Evolutionary conservation across 2,888 invertebrate genomes (phyloP).

Genomic region (Campopleginae sp.): DNA sequence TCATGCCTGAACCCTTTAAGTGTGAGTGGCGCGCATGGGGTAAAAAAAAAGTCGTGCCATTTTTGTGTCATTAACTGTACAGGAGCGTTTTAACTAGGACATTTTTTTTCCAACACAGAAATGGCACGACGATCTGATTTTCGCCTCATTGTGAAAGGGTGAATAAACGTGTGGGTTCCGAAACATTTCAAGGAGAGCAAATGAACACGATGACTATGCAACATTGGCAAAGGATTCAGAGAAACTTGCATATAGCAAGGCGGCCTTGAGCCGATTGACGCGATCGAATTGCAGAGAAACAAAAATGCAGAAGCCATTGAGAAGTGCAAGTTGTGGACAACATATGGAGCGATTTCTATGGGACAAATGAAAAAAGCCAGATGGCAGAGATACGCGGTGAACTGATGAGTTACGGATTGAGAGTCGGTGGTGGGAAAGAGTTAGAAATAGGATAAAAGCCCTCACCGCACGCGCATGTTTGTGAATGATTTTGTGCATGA

Average conservation of each 20-base stretch:
- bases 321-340: slow-evolving; percentile 31
- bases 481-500: not conserved
- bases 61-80: too few species aligned
- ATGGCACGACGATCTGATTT: too few species aligned
- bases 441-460: slow-evolving; percentile 21
- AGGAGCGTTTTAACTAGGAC: too few species aligned
- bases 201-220: not conserved
- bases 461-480: slow-evolving; percentile 26
- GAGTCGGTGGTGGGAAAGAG: slow-evolving; percentile 18
- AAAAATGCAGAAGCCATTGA: slow-evolving; percentile 4
- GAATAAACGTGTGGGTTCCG: too few species aligned
- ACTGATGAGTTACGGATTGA: not conserved
- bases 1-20: too few species aligned
- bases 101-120: too few species aligned
- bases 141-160: too few species aligned
- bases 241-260: not conserved
- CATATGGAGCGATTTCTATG: slow-evolving; percentile 22
- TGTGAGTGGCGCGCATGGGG: too few species aligned
- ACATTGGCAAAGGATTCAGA: not conserved
- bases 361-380: slow-evolving; percentile 54
- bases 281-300: not conserved
- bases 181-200: not conserved
- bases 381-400: slow-evolving; percentile 36
- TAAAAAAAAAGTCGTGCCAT: too few species aligned
- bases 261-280: not conserved